Conservation (phyloP, 2,797 vertebrate species). For the Eidolon dupreanum region DNA sequence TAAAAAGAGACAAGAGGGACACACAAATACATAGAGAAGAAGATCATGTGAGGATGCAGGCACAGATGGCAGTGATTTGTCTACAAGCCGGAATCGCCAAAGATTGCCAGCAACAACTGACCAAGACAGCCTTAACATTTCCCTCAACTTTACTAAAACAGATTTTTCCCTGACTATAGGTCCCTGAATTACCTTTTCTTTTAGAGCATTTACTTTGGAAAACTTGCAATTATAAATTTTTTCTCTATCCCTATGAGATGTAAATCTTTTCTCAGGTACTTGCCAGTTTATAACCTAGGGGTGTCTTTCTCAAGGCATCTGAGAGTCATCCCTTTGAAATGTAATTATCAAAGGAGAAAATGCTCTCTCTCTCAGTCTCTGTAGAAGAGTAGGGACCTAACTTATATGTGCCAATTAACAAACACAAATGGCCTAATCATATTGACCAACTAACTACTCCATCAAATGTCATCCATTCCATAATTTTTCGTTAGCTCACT, state of each 20-base stretch:
- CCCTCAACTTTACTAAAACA: neutral
- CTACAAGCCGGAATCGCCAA: neutral
- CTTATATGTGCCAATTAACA: neutral
- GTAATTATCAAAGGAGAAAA: neutral
- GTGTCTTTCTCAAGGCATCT: neutral
- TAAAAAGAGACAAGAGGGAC: neutral
- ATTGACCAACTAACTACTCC: neutral
- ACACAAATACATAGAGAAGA: neutral
- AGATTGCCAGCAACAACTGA: neutral
- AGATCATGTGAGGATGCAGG: neutral
- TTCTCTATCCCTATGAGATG: neutral
- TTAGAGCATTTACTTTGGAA: neutral
- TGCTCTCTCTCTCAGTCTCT: neutral
- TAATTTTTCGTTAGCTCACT: neutral
- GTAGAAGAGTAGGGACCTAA: neutral
- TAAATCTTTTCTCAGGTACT: neutral
- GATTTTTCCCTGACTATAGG: neutral
- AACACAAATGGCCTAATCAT: neutral
- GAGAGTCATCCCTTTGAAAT: neutral
- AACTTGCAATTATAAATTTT: neutral
- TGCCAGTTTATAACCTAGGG: neutral
- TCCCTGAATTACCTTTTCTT: neutral
- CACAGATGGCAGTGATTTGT: neutral
- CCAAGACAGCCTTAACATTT: neutral
- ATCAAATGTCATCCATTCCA: neutral